A percentile compares a stretch with the other conserved stretches of the same genome.
Conservation (phyloP, 2,797 vertebrate species). For the Distichodus sexfasciatus region DNA sequence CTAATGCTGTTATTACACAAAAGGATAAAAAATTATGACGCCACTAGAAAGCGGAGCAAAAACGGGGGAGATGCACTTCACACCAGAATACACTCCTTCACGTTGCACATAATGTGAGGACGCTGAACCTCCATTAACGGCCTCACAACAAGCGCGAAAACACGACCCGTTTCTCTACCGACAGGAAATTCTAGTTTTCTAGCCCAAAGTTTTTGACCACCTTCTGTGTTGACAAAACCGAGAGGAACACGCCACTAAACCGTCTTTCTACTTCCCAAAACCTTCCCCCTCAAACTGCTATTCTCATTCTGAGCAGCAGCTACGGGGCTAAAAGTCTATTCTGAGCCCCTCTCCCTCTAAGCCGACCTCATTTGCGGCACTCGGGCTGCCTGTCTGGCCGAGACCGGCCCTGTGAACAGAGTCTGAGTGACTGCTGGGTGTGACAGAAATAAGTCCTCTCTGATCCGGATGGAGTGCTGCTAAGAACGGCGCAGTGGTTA, state of each 20-base stretch:
- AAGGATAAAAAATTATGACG: too few relatives aligned
- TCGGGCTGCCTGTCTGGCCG: constrained; percentile 45
- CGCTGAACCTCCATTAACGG: not conserved
- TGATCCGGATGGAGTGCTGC: not conserved
- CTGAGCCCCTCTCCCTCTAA: not conserved
- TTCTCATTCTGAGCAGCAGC: constrained; percentile 26
- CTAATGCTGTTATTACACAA: too few relatives aligned
- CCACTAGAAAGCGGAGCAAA: not conserved
- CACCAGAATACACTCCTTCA: not conserved
- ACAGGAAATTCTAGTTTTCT: not conserved
- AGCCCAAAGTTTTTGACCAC: not conserved
- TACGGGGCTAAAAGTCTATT: constrained; percentile 7
- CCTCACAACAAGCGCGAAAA: not conserved
- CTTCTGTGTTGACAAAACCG: not conserved
- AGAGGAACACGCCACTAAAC: not conserved
- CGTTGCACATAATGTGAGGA: not conserved
- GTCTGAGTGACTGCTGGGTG: constrained; percentile 10
- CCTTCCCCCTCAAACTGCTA: not conserved
- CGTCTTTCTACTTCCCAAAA: not conserved
- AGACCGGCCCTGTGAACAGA: constrained; percentile 28
- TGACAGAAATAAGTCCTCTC: constrained; percentile 10
- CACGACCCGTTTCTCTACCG: too few relatives aligned
- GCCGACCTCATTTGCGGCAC: constrained; percentile 35
- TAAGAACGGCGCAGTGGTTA: not conserved
- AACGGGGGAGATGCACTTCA: not conserved